These are phyloP conservation scores for Pollenia amentaria DNA, from an alignment of 2,888 invertebrate genomes.

Conservation along the genomic window DNA sequence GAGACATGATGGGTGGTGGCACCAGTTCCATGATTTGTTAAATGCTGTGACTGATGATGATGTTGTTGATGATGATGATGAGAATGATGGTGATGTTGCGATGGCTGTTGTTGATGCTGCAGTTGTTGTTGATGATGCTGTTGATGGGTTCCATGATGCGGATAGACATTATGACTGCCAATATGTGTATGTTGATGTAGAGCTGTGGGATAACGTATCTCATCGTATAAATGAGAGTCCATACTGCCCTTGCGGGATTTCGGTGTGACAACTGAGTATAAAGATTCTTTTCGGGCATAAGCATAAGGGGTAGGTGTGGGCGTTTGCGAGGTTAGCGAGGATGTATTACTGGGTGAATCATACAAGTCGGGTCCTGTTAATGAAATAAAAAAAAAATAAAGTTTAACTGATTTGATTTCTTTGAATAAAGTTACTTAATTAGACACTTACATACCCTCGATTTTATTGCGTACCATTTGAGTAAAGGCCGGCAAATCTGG, in stretches of 20 bases:
- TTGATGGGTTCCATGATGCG: conserved; percentile 60
- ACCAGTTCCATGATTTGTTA: conserved; percentile 9
- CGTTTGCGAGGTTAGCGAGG: conserved; percentile 77
- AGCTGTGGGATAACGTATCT: conserved; percentile 82
- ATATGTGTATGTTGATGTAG: conserved; percentile 72
- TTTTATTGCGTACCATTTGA: conserved; percentile 80
- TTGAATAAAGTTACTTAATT: conserved; percentile 1
- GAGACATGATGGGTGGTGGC: conserved; percentile 76
- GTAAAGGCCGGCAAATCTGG: conserved; percentile 81
- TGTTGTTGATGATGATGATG: conserved; percentile 37
- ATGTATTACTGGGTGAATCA: conserved; percentile 84
- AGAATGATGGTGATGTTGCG: conserved; percentile 45
- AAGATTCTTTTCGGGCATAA: conserved; percentile 82
- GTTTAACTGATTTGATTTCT: neutral
- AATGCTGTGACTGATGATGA: conserved; percentile 30
- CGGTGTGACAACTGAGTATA: conserved; percentile 82
- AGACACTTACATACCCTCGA: conserved; percentile 83
- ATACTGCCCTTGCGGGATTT: conserved; percentile 83
- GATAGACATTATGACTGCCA: conserved; percentile 42
- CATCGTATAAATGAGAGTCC: conserved; percentile 83
- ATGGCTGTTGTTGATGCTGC: conserved; percentile 22
- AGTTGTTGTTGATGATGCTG: conserved; percentile 46
- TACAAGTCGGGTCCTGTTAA: conserved; percentile 80
- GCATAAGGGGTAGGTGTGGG: conserved; percentile 77
- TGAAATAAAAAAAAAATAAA: neutral